Evolutionary conservation across 2,113 vertebrate species (phyloP).

Genomic region (Saccopteryx leptura): DNA sequence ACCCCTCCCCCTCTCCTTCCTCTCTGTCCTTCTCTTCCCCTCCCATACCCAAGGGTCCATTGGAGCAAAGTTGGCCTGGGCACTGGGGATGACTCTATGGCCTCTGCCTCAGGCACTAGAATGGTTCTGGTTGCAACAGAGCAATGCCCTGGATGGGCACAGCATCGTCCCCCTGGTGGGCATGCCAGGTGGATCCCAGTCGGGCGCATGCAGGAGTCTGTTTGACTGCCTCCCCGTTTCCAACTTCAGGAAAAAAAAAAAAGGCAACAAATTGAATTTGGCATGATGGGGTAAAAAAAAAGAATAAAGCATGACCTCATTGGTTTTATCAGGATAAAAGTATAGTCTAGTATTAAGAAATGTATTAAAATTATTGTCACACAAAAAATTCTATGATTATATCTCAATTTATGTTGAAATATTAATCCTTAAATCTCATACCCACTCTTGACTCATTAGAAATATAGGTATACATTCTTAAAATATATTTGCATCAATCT

Average conservation of each 20-base stretch:
- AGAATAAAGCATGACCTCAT: neutral
- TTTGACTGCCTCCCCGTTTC: too few species aligned
- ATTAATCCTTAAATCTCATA: slow-evolving; percentile 36
- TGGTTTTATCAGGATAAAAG: slow-evolving; percentile 3
- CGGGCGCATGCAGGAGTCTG: too few species aligned
- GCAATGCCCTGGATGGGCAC: too few species aligned
- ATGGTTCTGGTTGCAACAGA: too few species aligned
- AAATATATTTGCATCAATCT: neutral
- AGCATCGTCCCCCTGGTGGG: too few species aligned
- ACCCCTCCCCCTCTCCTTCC: too few species aligned
- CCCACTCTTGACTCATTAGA: neutral
- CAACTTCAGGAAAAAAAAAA: neutral
- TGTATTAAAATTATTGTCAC: neutral
- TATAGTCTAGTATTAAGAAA: neutral
- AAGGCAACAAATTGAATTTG: neutral
- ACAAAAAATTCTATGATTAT: neutral
- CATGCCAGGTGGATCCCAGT: too few species aligned
- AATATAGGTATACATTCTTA: neutral
- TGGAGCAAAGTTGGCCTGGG: too few species aligned
- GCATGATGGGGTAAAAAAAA: neutral
- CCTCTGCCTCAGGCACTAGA: too few species aligned
- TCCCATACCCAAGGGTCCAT: too few species aligned
- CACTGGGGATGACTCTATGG: too few species aligned
- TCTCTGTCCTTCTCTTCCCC: too few species aligned
- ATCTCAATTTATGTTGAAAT: slow-evolving; percentile 12